phyloP scores from a whole-genome alignment of 2,113 vertebrate species.

The Corynorhinus townsendii region DNA sequence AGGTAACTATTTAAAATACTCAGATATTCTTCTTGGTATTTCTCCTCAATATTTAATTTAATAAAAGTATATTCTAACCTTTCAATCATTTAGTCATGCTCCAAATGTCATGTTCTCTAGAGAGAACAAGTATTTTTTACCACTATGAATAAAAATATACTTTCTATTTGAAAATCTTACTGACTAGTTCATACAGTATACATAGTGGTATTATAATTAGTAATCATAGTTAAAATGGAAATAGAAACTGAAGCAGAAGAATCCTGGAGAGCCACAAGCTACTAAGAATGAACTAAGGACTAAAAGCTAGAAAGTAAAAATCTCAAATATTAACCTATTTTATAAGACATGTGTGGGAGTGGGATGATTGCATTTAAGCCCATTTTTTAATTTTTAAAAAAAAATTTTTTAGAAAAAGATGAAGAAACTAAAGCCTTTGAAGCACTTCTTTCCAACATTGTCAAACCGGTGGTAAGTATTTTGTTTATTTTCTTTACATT shows the following conservation, averaged over 20 bases:
- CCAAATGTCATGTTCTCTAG: not conserved
- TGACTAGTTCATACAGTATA: not conserved
- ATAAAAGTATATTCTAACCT: conserved; percentile 8
- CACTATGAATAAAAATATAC: not conserved
- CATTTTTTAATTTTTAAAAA: not conserved
- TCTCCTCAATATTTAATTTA: conserved; percentile 23
- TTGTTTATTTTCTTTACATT: conserved; percentile 26
- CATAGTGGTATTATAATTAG: not conserved
- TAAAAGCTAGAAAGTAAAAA: conserved; percentile 36
- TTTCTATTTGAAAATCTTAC: not conserved
- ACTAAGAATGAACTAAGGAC: not conserved
- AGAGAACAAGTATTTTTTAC: not conserved
- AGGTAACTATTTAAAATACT: conserved; percentile 71
- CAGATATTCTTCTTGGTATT: not conserved
- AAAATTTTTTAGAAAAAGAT: conserved; percentile 86
- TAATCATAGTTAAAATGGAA: not conserved
- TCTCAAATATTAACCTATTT: conserved; percentile 9
- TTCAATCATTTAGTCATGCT: not conserved
- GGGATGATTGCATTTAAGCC: not conserved
- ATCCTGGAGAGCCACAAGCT: not conserved
- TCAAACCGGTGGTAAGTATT: conserved; percentile 90
- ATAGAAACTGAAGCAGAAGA: conserved; percentile 20
- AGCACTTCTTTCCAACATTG: conserved; percentile 87
- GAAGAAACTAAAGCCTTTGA: conserved; percentile 90
- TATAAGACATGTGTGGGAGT: not conserved